Conservation (phyloP, 2,888 invertebrate species). For the Lasioglossum leucozonium region DNA sequence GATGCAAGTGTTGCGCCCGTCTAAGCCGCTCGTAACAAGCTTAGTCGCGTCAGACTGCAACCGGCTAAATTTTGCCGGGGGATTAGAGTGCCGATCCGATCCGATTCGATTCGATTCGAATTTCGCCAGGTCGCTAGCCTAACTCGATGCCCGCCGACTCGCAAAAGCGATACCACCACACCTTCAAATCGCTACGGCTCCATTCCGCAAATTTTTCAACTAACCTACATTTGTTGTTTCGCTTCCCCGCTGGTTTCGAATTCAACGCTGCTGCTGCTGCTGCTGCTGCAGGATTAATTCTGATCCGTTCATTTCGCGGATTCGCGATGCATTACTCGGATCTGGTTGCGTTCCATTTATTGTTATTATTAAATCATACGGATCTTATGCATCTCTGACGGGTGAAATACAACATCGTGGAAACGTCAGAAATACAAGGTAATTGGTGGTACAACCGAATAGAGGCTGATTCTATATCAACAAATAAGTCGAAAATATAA, state of each 20-base stretch:
- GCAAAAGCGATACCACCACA: too few species aligned
- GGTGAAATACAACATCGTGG: not conserved
- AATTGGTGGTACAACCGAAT: too few species aligned
- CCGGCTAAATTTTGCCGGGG: not conserved
- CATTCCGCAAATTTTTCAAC: not conserved
- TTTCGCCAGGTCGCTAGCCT: too few species aligned
- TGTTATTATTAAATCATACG: not conserved
- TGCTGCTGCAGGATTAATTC: not conserved
- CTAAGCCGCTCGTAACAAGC: not conserved
- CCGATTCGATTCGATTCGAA: not conserved
- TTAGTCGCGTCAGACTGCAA: not conserved
- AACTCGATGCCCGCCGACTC: not conserved
- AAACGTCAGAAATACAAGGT: too few species aligned
- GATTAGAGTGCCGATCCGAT: not conserved
- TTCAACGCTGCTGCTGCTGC: not conserved
- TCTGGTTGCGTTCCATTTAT: not conserved
- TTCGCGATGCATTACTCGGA: not conserved
- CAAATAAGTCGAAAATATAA: too few species aligned
- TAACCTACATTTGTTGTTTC: not conserved
- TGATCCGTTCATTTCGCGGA: not conserved
- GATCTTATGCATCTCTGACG: not conserved
- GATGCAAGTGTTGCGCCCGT: not conserved
- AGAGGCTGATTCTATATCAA: too few species aligned
- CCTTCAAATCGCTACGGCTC: not conserved
- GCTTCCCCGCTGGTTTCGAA: not conserved